Conservation (phyloP, 2,888 invertebrate genomes). For the Kuschelorhynchus macadamiae region DNA sequence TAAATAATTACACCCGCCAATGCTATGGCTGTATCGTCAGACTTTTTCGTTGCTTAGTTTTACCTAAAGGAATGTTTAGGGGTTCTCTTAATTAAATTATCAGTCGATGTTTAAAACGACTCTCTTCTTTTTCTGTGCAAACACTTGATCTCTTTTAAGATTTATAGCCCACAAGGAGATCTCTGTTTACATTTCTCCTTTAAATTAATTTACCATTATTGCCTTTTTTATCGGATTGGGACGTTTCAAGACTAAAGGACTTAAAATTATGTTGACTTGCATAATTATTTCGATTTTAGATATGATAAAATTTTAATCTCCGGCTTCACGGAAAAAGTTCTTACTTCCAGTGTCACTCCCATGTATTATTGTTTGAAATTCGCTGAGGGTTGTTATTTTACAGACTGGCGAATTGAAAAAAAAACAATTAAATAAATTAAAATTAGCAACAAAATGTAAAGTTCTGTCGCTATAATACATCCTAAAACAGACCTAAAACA, state of each 20-base stretch:
- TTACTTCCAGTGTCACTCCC: too few species aligned
- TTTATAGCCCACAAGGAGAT: constrained; percentile 47
- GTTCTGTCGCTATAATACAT: too few species aligned
- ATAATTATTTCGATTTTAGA: too few species aligned
- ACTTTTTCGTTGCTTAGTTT: constrained; percentile 29
- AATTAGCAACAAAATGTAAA: too few species aligned
- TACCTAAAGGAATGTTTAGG: constrained; percentile 52
- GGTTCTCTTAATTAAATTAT: constrained; percentile 69
- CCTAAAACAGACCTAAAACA: too few species aligned
- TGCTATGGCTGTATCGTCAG: constrained; percentile 12
- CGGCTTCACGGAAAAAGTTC: too few species aligned
- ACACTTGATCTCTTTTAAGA: constrained; percentile 49
- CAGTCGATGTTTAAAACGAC: constrained; percentile 68
- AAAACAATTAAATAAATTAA: too few species aligned
- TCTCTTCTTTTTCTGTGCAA: constrained; percentile 53
- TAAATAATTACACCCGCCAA: constrained; percentile 20
- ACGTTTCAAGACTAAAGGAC: constrained; percentile 20
- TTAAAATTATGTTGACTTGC: too few species aligned
- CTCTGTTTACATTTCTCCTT: constrained; percentile 50
- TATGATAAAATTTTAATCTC: too few species aligned
- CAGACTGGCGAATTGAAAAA: too few species aligned
- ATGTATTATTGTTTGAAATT: too few species aligned
- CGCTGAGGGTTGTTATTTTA: too few species aligned
- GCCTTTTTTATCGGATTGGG: constrained; percentile 41
- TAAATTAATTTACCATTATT: constrained; percentile 50